These are phyloP conservation scores for Lipophrys pholis DNA, from an alignment of 2,113 vertebrate genomes.

Conservation along the genomic window DNA sequence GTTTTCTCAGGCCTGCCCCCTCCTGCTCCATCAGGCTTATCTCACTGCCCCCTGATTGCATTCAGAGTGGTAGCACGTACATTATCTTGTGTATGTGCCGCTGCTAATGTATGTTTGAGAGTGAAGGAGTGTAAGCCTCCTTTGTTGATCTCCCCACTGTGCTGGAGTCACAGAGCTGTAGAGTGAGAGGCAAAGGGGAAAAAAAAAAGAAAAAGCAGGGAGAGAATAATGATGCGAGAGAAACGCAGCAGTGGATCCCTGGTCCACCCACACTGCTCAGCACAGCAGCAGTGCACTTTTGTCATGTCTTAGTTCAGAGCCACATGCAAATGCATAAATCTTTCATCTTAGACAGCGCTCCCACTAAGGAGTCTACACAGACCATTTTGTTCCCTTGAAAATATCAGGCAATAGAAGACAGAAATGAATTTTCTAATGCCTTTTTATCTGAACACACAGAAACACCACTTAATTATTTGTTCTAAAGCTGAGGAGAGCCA, in stretches of 20 bases:
- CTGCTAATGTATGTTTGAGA: conserved; percentile 72
- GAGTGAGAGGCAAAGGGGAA: conserved; percentile 58
- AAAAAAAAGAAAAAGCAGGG: conserved; percentile 26
- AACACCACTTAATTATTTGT: conserved; percentile 71
- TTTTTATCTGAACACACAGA: conserved; percentile 53
- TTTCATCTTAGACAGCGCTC: conserved; percentile 74
- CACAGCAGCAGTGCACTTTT: conserved; percentile 75
- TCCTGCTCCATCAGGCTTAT: conserved; percentile 43
- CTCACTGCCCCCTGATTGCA: conserved; percentile 61
- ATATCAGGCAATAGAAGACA: conserved; percentile 55
- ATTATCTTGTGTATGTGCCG: conserved; percentile 58
- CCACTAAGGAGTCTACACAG: conserved; percentile 59
- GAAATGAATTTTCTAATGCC: conserved; percentile 48
- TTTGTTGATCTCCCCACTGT: conserved; percentile 75
- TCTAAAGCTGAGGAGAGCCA: conserved; percentile 45
- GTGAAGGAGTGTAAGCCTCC: conserved; percentile 63
- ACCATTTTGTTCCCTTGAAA: conserved; percentile 72
- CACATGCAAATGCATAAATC: conserved; percentile 78
- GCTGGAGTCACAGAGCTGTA: conserved; percentile 70
- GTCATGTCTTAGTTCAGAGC: conserved; percentile 78
- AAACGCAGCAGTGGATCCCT: conserved; percentile 77
- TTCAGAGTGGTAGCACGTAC: conserved; percentile 50
- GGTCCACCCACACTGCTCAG: conserved; percentile 78
- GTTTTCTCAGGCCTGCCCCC: too few relatives aligned
- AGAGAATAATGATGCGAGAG: conserved; percentile 78